Base-by-base conservation (phyloP, 2,888 invertebrate genomes). In the Rhingia rostrata region DNA sequence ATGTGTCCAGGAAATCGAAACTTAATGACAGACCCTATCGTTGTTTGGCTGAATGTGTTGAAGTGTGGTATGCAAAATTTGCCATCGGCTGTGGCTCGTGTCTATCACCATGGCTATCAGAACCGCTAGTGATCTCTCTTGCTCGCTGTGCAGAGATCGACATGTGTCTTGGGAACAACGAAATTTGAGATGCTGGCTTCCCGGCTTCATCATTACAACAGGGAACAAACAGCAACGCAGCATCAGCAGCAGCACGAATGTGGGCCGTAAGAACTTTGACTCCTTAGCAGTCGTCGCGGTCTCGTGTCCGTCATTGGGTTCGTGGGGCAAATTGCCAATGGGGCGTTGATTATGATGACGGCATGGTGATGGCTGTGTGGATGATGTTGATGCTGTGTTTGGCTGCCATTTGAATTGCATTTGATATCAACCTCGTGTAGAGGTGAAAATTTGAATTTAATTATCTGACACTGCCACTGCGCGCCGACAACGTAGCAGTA, bases 1-100 rank as follows among this genome's bases (percentile, higher is more conserved):
- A 78, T 83, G 73, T 83, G 83, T 83, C 73, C 83, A 83, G 83
- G 83, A 83, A 83, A 79, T 83, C 83, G 73, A 83, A 72, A 78
- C 83, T 73, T 83, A 83, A 83, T 83, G 78, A 83, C 83, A 83
- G 78, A 49, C 73, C 79, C 83, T 83, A 83, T 61, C 37, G 73
- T 63, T 67, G 54, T 37, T 32, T 32, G 22, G 30, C 22, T 4
- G 30, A 30, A 45, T 69, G 54, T 37, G 37, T 32, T 49, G 30
- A 10, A 5, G 30, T 49, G 51, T 69, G 73, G 83, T 73, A 83
- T 83, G 78, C 73, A 67, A 73, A 78, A 79, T 73, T 79, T 83
- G 61, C 78, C 66, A 41, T 78, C 66, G 43, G 70, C 82, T 47
- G 32, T 56, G 67, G 72, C 73, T 73, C 67, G 78, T 73, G 83